Evolutionary conservation across 1,140 invertebrate genomes (phyloP), one percentile per base, ranked within the genome.

Genomic region (Drosophila persimilis): DNA sequence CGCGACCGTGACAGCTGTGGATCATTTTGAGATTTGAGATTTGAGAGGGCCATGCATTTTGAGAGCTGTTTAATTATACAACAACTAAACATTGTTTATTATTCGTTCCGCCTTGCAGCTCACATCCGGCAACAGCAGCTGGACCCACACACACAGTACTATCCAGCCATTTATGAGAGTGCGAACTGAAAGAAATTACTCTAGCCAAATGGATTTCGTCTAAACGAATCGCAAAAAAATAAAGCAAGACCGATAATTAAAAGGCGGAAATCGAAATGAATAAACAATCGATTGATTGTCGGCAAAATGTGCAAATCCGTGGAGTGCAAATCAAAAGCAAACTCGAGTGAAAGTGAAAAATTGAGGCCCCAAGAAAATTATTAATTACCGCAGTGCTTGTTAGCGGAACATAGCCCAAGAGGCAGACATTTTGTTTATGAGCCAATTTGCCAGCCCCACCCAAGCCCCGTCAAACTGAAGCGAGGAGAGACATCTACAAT

Each of bases 41-140:
- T 31, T 8, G 29, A 31, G 29, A 31, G 29, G 31, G 31, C 9
- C 31, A 11, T 39, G 35, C 11, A 5, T 13, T 39, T 13, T 39
- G 35, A 39, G 35, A 39, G 58, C 51, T 41, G 35, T 58, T 80
- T 47, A 66, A 57, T 60, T 45, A 46, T 45, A 77, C 47, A 62
- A 63, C 58, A 69, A 61, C 58, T 64, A 74, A 74, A 57, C 45
- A 63, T 51, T 57, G 66, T 62, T 81, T 85, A 73, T 75, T 83
- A 62, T 76, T 69, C 70, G 70, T 77, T 86, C 60, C 74, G 72
- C 51, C 61, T 88, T 86, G 62, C 83, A 86, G 83, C 48, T 17
- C 52, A 78, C 63, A 66, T 88, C 83, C 73, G 78, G 78, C 65
- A 70, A 22, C 60, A 67, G 52, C 81, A 86, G 83, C 81, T 88